Base-by-base conservation (phyloP, 2,888 invertebrate species). In the Drosophila nr. medialis region DNA sequence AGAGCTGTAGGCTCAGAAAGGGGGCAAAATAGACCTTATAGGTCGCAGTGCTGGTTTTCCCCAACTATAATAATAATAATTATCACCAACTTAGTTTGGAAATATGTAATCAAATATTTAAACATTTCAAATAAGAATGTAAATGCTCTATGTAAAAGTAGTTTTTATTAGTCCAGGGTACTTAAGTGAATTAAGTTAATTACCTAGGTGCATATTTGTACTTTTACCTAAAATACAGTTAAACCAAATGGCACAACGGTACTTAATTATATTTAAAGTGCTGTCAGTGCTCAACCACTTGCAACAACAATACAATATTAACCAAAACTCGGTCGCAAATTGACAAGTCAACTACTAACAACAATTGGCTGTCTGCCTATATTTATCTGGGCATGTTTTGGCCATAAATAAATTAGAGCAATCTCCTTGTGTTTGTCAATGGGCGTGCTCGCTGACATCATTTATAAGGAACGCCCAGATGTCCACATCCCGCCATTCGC, bases 351-450 rank as follows among this genome's bases (percentile, higher is more conserved):
- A 60, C 36, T 27, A 34, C 55, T 34, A 36, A 59, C 38, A 55
- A 32, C 70, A 67, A 67, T 53, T 60, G 64, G 8, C 40, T 45
- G 48, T 55, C 55, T 55, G 55, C 55, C 51, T 49, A 61, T 76
- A 73, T 74, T 68, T 72, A 66, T 61, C 42, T 51, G 51, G 38
- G 71, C 70, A 73, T 78, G 71, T 67, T 72, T 77, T 64, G 79
- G 56, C 73, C 77, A 83, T 83, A 81, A 80, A 88, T 87, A 87
- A 85, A 88, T 89, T 77, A 89, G 85, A 66, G 64, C 77, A 77
- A 83, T 78, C 81, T 81, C 75, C 76, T 81, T 71, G 63, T 75
- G 75, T 81, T 71, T 86, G 81, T 78, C 75, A 75, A 71, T 75
- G 72, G 86, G 87, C 83, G 88, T 82, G 71, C 56, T 54, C 49